Conservation (phyloP, 2,113 vertebrate genomes). For the Butastur rufipennis region DNA sequence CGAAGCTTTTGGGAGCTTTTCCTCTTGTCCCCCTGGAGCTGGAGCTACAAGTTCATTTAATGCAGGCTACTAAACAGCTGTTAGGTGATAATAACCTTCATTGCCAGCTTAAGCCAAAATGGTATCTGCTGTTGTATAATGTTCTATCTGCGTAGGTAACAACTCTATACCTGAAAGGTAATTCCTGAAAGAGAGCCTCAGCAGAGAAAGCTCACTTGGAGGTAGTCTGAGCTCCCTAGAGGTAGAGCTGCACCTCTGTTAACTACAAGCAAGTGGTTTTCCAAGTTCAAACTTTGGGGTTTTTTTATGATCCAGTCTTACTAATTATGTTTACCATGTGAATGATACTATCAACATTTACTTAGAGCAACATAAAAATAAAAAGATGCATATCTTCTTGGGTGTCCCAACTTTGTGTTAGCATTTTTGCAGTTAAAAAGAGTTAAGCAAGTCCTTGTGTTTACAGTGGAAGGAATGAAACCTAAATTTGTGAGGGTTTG, state of each 20-base stretch:
- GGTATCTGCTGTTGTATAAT: neutral
- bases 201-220: neutral
- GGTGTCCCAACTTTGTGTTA: neutral
- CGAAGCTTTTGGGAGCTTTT: neutral
- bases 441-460: neutral
- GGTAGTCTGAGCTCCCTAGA: neutral
- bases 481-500: neutral
- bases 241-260: neutral
- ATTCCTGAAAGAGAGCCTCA: neutral
- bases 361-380: neutral
- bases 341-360: neutral
- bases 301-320: neutral
- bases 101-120: neutral
- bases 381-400: fast-evolving
- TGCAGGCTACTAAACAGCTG: neutral
- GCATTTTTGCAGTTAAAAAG: neutral
- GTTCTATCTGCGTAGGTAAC: neutral
- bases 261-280: neutral
- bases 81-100: neutral
- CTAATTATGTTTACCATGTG: neutral
- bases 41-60: neutral
- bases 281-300: neutral
- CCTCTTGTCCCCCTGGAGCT: neutral
- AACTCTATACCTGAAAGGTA: neutral
- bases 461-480: neutral